Base-by-base conservation (phyloP, 1,140 invertebrate genomes). In the Akabosia matsudoensis region DNA sequence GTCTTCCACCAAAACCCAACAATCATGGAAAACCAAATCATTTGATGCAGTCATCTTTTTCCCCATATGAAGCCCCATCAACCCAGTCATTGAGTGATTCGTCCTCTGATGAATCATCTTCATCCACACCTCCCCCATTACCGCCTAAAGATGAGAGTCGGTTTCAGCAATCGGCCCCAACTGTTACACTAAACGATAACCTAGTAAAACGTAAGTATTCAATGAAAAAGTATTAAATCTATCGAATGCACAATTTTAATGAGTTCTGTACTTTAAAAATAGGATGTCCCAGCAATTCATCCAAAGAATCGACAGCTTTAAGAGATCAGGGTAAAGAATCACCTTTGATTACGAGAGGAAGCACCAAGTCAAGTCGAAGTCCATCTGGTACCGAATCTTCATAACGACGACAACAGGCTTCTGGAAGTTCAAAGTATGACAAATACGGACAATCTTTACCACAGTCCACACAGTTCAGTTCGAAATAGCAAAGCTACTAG, bases 21-120 rank as follows among this genome's bases (percentile, higher is more conserved):
- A 67, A 67, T 67, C 61, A 67, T 67, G 61, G 61, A 31, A 67
- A 67, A 30, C 28, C 61, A 67, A 31, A 13, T 7, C 28, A 67
- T 31, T 30, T 67, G 3, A 31, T 67, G 10, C 61, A 67, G 61
- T 67, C 61, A 67, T 67, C 61, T 10, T 67, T 30, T 67, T 30
- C 61, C 31, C 61, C 61, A 2, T 67, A 67, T n/a, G 61, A 67
- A 16, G 61, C 24, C 1, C 61, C 61, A 7, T 67, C 61, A 30
- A 67, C 61, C 22, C 61, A 67, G 61, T 67, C 61, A 67, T 30
- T 67, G n/a, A 67, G 61, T 67, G 61, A 67, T 67, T 67, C 61
- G 7, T 67, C 61, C 31, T 67, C 61, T 2, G 61, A 67, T 31
- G 61, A 67, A 31, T 67, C 61, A 2, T 67, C 61, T 13, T 10